Base-by-base conservation (phyloP, 2,113 vertebrate species). In the Eolophus roseicapilla region DNA sequence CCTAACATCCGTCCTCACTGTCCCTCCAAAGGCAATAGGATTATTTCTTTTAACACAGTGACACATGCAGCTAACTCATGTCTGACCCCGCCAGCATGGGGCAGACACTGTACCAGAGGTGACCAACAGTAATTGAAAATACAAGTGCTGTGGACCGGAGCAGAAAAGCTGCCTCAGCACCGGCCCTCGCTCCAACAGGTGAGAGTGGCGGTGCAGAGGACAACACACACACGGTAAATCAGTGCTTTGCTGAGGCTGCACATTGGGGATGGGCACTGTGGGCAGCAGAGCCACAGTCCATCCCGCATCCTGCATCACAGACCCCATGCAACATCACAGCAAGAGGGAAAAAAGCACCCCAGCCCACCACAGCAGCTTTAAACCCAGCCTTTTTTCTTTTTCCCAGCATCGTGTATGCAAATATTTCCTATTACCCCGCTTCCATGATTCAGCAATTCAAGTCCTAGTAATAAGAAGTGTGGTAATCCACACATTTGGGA, bases 181-280 rank as follows among this genome's bases (percentile, higher is more conserved):
- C 4, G 8, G 3, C 67, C 49, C 57, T 50, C 0, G 2, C 27
- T 1, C 3, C 76, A 57, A 41, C 69, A 81, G 85, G 91, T 37
- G 62, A 28, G 46, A 53, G 79, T 3, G 1, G 41, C 2, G 57
- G 93, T 53, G 53, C 16, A 7, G 35, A 69, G 68, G 24, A 5
- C 0, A 1, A 1, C 25, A 10, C 0, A 31, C 29, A 10, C 62
- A 1, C 0, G 1, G 59, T 17, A 21, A 68, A 44, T 39, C 70
- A 12, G 29, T 8, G 1, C 74, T 10, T 2, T 23, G 73, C 86
- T 21, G 73, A 47, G 77, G 75, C 27, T 24, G 63, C 8, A 4
- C 12, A 1, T 0, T 1, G 7, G 55, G 68, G 68, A 43, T 2
- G n/a, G 69, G 17, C n/a, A 6, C 0, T 2, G 0, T 4, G 21